Percentiles rank a stretch among this genome's conserved stretches.
These are phyloP conservation scores for Plumapathes pennacea DNA, from an alignment of 92 coral and sea anemone species.

Conservation along the genomic window DNA sequence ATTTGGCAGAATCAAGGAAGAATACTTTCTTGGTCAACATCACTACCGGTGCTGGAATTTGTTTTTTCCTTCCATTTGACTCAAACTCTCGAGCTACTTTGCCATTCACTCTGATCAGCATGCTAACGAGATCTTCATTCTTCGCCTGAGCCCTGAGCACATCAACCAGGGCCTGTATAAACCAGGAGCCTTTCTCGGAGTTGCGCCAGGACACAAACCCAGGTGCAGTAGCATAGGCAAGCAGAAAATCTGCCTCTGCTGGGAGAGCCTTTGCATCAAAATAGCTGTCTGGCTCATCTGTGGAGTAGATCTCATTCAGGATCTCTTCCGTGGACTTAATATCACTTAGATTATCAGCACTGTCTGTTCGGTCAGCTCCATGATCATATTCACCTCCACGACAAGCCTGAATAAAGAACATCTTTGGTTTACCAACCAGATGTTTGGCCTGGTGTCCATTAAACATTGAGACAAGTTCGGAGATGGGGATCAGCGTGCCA, in stretches of 20 bases:
- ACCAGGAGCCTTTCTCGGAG: constrained; percentile 94
- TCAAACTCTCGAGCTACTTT: constrained; percentile 96
- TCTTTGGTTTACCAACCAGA: constrained; percentile 90
- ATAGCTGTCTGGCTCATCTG: constrained; percentile 65
- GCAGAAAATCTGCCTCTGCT: constrained; percentile 87
- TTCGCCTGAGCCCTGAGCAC: constrained; percentile 69
- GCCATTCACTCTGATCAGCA: constrained; percentile 82
- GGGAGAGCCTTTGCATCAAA: constrained; percentile 68
- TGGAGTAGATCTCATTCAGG: constrained; percentile 58
- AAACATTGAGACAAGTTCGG: constrained; percentile 75
- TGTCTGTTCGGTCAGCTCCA: constrained; percentile 67
- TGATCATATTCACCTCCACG: constrained; percentile 91
- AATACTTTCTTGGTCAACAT: constrained; percentile 87
- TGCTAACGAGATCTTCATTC: constrained; percentile 86
- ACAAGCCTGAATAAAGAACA: constrained; percentile 95
- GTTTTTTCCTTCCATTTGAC: constrained; percentile 81
- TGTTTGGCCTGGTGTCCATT: constrained; percentile 85
- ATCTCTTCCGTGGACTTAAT: constrained; percentile 40
- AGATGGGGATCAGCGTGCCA: constrained; percentile 76
- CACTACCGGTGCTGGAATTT: constrained; percentile 92
- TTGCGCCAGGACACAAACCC: constrained; percentile 99
- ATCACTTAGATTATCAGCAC: constrained; percentile 22
- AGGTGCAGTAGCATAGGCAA: constrained; percentile 95
- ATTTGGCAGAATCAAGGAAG: constrained; percentile 45
- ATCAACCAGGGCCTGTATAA: constrained; percentile 89